Base-by-base conservation (phyloP, 2,888 invertebrate species). In the Nephrocerus scutellatus region DNA sequence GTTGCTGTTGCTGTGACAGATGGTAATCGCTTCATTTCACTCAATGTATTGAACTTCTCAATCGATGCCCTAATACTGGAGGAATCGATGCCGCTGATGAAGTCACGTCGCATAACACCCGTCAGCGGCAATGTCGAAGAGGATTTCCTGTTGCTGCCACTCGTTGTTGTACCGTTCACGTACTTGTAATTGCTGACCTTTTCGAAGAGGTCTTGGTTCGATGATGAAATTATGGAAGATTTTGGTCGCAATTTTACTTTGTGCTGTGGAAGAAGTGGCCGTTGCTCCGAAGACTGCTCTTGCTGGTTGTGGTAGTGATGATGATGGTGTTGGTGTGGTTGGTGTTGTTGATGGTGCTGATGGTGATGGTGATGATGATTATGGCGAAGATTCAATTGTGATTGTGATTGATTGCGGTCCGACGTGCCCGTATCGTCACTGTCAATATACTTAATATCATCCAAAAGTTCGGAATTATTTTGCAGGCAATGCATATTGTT, bases 31-130 rank as follows among this genome's bases (percentile, higher is more conserved):
- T 65, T 64, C 25, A 61, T 62, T 39, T 60, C 61, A 36, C 63
- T 66, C 5, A 61, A 56, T 47, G 53, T 65, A 41, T 64, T 66
- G 24, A 64, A 64, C 31, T 65, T 64, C 44, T 66, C 64, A 13
- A 64, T 64, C 22, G 64, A 64, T 6, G 61, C 66, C 39, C 60
- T 60, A 19, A 64, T 64, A 43, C 64, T 63, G 28, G 52, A 49
- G 16, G 66, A 59, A 42, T 64, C 64, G 40, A 64, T 64, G 19
- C 57, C 50, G 18, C 55, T 56, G 14, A 48, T 46, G 29, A 37
- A 34, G 19, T 40, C 37, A 14, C 46, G 49, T 21, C 39, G 18
- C 12, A n/a, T n/a, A n/a, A 38, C 46, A 13, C 44, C 46, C 48
- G 21, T 36, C 10, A 46, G 46, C 41, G 28, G 41, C 12, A 38